Percentiles rank a stretch among this genome's conserved stretches.
Evolutionary conservation across 92 coral and sea anemone species (phyloP).

Genomic region (Palythoa grandis): DNA sequence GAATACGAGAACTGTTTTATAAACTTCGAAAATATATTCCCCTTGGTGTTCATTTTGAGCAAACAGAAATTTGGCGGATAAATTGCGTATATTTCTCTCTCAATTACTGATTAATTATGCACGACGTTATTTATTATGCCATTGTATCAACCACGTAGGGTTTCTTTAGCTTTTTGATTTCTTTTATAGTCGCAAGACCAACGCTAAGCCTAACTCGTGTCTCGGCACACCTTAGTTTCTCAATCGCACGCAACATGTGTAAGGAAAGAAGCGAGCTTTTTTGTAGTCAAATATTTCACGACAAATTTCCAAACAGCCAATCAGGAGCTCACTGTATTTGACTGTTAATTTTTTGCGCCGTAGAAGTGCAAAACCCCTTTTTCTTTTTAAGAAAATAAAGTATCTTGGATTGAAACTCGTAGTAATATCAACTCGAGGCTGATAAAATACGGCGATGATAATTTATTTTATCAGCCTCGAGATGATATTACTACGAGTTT

Average conservation of each 20-base stretch:
- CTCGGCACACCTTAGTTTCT: background rate
- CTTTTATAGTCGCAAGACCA: background rate
- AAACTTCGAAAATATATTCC: no score
- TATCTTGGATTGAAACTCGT: background rate
- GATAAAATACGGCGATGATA: no score
- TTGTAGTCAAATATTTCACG: background rate
- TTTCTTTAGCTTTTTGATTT: background rate
- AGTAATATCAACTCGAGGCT: no score
- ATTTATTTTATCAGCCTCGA: no score
- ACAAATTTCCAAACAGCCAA: background rate
- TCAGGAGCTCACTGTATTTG: background rate
- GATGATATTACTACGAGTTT: no score
- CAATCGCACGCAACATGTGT: background rate
- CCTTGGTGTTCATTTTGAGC: no score
- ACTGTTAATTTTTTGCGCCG: background rate
- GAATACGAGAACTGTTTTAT: no score
- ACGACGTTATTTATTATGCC: background rate
- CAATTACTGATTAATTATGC: background rate
- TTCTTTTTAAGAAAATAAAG: background rate
- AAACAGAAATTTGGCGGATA: no score
- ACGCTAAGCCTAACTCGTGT: background rate
- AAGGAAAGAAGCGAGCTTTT: background rate
- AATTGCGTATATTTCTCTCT: no score
- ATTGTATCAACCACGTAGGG: background rate
- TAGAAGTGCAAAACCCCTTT: background rate